Evolutionary conservation across 2,113 vertebrate genomes (phyloP), one percentile per base, ranked within the genome.

Genomic region (Menura novaehollandiae): DNA sequence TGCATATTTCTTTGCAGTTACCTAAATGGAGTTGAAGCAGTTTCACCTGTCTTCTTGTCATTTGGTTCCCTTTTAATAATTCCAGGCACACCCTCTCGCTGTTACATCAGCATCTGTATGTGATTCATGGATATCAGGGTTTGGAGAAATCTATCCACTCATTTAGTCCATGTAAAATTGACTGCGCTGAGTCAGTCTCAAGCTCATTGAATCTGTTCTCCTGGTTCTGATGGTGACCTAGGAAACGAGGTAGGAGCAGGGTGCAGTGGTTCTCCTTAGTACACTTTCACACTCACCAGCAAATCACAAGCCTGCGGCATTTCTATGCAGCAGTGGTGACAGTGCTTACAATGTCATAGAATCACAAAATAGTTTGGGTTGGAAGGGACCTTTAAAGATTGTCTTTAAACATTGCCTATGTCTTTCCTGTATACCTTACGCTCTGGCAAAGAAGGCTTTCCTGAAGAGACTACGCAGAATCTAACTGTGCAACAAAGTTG

Each of bases 11-110:
- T 86, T 88, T 81, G 49, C 33, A 80, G 83, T 24, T 96, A n/a
- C 33, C 41, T 76, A 21, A 32, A 23, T 88, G 52, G 39, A 75
- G 44, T 68, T 82, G 72, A 26, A 51, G 85, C 75, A 58, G 88
- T 96, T 95, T 96, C 74, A 83, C 16, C 39, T 6, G 10, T 92
- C 85, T 83, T 91, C 63, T 58, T 94, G 85, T 88, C 66, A 64
- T 82, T 96, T 85, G 87, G 46, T 89, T 95, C 59, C 30, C 72
- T 88, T 93, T 95, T 81, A 96, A n/a, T 95, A 85, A 91, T 85
- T 85, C 58, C 39, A 84, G 78, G 80, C 88, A 92, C 85, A 63
- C 95, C 91, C 97, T 95, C 59, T 72, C 0, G 0, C 85, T 84
- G 43, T 96, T 96, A 91, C 89, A 90, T 97, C 88, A 95, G 60